These are phyloP conservation scores for Scomber japonicus DNA, from an alignment of 2,113 vertebrate species.

Conservation along the genomic window DNA sequence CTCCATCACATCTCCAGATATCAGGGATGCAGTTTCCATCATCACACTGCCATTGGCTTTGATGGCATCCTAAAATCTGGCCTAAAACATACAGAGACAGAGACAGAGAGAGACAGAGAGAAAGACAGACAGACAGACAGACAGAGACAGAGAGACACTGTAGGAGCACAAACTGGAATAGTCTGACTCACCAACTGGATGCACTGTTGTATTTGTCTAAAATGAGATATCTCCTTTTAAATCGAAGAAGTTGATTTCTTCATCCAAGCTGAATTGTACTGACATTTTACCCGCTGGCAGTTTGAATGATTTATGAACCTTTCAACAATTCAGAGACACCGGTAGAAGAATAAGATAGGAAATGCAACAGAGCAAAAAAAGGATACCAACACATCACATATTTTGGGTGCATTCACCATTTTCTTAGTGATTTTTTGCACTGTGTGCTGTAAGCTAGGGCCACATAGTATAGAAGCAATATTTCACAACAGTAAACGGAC, in stretches of 20 bases:
- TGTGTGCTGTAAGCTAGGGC: background rate
- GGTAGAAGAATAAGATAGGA: too few species aligned
- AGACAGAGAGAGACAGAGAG: background rate
- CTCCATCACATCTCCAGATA: constrained; percentile 88
- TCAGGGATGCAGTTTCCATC: constrained; percentile 87
- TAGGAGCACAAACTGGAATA: background rate
- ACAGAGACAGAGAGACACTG: background rate
- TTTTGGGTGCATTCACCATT: background rate
- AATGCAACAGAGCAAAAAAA: background rate
- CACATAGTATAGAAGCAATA: background rate
- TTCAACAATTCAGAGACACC: too few species aligned
- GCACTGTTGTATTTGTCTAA: too few species aligned
- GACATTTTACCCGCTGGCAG: background rate
- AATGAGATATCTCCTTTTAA: background rate
- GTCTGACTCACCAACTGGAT: too few species aligned
- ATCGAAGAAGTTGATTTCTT: too few species aligned
- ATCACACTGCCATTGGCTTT: constrained; percentile 90
- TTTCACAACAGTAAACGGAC: background rate
- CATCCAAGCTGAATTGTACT: background rate
- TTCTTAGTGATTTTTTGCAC: background rate
- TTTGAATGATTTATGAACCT: background rate
- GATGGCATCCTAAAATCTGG: constrained; percentile 53
- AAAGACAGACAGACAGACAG: background rate
- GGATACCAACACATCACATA: too few species aligned
- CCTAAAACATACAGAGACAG: constrained; percentile 43